Base-by-base conservation (phyloP, 2,888 invertebrate species). In the Bombylius discolor region DNA sequence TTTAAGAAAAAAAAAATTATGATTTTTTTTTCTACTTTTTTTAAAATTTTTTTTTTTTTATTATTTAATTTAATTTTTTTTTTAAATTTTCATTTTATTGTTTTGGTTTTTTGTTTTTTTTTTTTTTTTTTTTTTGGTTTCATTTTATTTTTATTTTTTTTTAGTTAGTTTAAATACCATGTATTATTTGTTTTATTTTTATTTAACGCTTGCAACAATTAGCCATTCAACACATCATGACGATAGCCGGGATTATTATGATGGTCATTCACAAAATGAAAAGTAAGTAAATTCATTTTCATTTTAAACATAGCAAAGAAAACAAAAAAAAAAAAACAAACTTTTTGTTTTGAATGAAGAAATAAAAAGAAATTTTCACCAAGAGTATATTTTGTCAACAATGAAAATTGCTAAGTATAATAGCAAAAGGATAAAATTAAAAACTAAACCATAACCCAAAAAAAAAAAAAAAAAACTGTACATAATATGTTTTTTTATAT, bases 221-320 rank as follows among this genome's bases (percentile, higher is more conserved):
- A 66, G 66, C 65, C 65, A 66, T 63, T 62, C 63, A 61, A 62
- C 64, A 58, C 65, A 65, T 58, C 65, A 67, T 63, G 65, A 66
- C 57, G 64, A 64, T 58, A 60, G 64, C 64, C 62, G 65, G 63
- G 67, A 66, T 62, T 65, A 63, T 61, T 66, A 66, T 64, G 66
- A 67, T 61, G 65, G 65, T 58, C 65, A 65, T 62, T 64, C 64
- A 33, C 66, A 64, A 58, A 65, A 66, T 60, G 65, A 67, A 61
- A 67, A 66, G 67, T 67, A 63, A 65, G 66, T 67, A 65, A 36
- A 31, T 42, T 42, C 12, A 42, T 42, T 42, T 42, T 42, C 12
- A 11, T 42, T 33, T 49, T 14, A 46, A 47, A 54, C 44, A n/a
- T 23, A 23, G 23, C 23, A 23, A 23, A 23, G 23, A 23, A 23